Base-by-base conservation (phyloP, 2,888 invertebrate genomes). In the Drosophila leonis region DNA sequence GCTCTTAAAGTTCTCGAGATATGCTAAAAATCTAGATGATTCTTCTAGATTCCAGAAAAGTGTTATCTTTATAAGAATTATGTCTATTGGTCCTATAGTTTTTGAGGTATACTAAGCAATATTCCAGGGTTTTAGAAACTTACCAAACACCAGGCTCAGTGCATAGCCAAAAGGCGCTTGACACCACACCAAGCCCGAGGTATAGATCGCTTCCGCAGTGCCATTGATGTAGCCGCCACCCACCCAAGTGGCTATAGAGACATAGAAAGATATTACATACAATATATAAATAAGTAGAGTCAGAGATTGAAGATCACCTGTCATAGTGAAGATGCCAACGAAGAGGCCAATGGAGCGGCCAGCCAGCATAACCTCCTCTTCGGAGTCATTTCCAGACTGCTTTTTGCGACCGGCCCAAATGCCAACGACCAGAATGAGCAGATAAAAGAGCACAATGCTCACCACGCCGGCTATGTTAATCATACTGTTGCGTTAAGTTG, bases 141-240 rank as follows among this genome's bases (percentile, higher is more conserved):
- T 92, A 98, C 98, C 98, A 92, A 99, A 97, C 37, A 99, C 97
- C 56, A 99, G 95, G 80, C 98, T 98, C 68, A 99, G 95, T 8
- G 99, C 97, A 93, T 99, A 99, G 66, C 99, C 99, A 93, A 99
- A 97, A n/a, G 99, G 99, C 61, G 99, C 99, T 94, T 99, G 98
- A 93, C 99, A 99, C 98, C 98, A 99, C 48, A 98, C 96, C 90
- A 99, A 94, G 1, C 98, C 98, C 72, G 95, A 95, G 44, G 97
- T 97, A 94, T 98, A 99, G 90, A 99, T 98, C 52, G 97, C 97
- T 94, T 99, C 99, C 31, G 99, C 98, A 20, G 99, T 99, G 75
- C 99, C 99, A 93, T 99, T 99, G 93, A 99, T 99, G 94, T 99
- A 99, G 57, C 99, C 99, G 48, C 99, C 99, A 74, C 99, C 99